phyloP scores from a whole-genome alignment of 1,140 invertebrate genomes.

The Lordiphosa collinella region DNA sequence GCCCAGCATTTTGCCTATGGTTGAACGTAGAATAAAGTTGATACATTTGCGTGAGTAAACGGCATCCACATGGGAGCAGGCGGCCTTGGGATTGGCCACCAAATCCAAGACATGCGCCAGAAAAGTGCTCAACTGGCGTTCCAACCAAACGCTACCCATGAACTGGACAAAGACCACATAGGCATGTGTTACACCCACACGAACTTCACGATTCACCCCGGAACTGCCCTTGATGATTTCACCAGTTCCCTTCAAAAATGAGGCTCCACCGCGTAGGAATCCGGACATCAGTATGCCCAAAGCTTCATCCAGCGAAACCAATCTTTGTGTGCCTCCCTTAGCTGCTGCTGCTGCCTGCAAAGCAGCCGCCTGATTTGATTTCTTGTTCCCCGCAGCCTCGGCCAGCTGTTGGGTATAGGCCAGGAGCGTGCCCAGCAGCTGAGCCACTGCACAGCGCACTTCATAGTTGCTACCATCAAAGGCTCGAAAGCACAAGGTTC shows the following conservation, averaged over 20 bases:
- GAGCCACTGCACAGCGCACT: conserved; percentile 94
- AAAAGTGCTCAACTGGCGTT: conserved; percentile 92
- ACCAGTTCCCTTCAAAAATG: conserved; percentile 95
- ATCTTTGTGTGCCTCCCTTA: conserved; percentile 72
- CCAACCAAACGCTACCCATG: conserved; percentile 95
- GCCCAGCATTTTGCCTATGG: conserved; percentile 94
- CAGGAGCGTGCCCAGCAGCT: conserved; percentile 90
- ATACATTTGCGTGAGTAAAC: conserved; percentile 99
- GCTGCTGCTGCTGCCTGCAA: conserved; percentile 32
- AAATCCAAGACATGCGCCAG: conserved; percentile 94
- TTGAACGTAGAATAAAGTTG: conserved; percentile 94
- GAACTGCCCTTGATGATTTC: conserved; percentile 98
- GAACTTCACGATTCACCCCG: conserved; percentile 94
- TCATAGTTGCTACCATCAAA: conserved; percentile 98
- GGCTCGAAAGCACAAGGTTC: conserved; percentile 93
- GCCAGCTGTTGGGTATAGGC: conserved; percentile 87
- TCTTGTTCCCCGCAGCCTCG: conserved; percentile 50
- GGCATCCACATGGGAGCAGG: conserved; percentile 96
- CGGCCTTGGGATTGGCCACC: conserved; percentile 95
- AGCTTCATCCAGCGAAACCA: conserved; percentile 94
- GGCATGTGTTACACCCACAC: conserved; percentile 96
- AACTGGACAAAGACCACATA: conserved; percentile 97
- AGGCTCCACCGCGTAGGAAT: conserved; percentile 95
- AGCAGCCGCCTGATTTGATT: conserved; percentile 37
- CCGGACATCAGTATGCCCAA: conserved; percentile 95